Base-by-base conservation (phyloP, 2,888 invertebrate genomes). In the Agonopterix heracliana region DNA sequence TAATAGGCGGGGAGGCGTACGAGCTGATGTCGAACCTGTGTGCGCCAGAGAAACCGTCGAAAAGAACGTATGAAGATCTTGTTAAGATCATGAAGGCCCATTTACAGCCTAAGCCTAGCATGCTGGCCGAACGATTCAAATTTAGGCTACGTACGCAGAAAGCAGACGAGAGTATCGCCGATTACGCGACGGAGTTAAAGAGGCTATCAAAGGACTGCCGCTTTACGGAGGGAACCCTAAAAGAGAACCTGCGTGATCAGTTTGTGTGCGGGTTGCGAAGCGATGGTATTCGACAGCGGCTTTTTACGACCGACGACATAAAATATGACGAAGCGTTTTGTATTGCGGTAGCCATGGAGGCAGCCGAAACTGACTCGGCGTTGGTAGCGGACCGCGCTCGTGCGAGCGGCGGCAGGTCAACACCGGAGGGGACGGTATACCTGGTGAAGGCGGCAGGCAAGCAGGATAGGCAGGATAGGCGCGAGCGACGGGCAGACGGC, bases 181-280 rank as follows among this genome's bases (percentile, higher is more conserved):
- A 46, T 2, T 53, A 48, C 34, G 47, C 48, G 7, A 36, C 50
- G 7, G 45, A 42, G 4, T 26, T 50, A 0, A 53, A 53, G 41
- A 51, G 40, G 9, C 3, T 53, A 14, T 26, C 46, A 0, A 44
- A 45, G 13, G 11, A 40, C 36, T 61, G 57, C 13, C 12, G 41
- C 0, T 61, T 61, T n/a, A 40, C 9, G 0, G 34, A 13, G 12
- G 14, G 9, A 9, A 17, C 41, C 41, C 49, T 65, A 1, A 14
- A 52, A 5, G 63, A 64, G 17, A 63, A 53, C 14, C 38, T 64
- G 9, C 36, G n/a, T n/a, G n/a, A n/a, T n/a, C n/a, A n/a, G n/a
- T n/a, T n/a, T n/a, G n/a, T n/a, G n/a, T n/a, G n/a, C 9, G 59
- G 58, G 0, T 35, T 59, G 2, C 7, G 2, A 0, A 54, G 46